Percentiles rank a stretch among this genome's conserved stretches.
phyloP scores from a whole-genome alignment of 1,140 invertebrate species.

The Hylyphantes graminicola region DNA sequence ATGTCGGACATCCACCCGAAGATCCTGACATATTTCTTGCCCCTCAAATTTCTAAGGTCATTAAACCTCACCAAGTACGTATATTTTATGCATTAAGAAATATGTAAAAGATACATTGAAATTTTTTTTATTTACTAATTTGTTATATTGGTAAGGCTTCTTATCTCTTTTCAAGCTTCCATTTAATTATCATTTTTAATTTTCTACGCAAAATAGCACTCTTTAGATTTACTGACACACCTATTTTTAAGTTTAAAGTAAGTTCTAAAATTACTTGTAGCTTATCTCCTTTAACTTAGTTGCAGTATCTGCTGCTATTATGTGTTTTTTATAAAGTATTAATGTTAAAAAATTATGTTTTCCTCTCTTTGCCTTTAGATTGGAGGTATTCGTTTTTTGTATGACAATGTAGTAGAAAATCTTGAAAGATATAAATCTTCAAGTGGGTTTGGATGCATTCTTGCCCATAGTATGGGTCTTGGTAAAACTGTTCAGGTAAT shows the following conservation, averaged over 20 bases:
- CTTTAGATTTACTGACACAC: neutral
- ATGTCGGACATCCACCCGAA: conserved; percentile 92
- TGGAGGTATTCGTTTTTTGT: conserved; percentile 94
- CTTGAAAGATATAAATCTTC: conserved; percentile 87
- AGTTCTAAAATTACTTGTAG: neutral
- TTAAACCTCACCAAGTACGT: conserved; percentile 91
- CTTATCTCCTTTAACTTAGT: neutral
- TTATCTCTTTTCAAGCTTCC: too few species aligned
- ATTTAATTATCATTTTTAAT: too few species aligned
- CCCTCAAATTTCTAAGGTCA: conserved; percentile 88
- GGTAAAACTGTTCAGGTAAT: conserved; percentile 95
- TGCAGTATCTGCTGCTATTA: neutral
- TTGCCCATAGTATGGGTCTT: conserved; percentile 98
- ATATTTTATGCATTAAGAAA: too few species aligned
- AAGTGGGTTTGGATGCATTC: conserved; percentile 94
- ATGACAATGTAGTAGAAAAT: conserved; percentile 96
- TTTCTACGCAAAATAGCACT: too few species aligned
- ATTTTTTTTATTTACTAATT: too few species aligned
- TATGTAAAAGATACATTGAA: too few species aligned
- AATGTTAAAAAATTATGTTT: neutral
- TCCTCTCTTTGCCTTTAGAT: conserved; percentile 73
- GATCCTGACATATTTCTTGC: conserved; percentile 95
- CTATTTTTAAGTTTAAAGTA: neutral
- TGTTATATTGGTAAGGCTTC: too few species aligned
- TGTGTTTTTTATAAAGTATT: neutral